Percentiles rank a stretch among this genome's conserved stretches.
These are phyloP conservation scores for Eunapius fragilis DNA, from an alignment of 37 sponge, comb jelly and placozoan species.

Conservation along the genomic window DNA sequence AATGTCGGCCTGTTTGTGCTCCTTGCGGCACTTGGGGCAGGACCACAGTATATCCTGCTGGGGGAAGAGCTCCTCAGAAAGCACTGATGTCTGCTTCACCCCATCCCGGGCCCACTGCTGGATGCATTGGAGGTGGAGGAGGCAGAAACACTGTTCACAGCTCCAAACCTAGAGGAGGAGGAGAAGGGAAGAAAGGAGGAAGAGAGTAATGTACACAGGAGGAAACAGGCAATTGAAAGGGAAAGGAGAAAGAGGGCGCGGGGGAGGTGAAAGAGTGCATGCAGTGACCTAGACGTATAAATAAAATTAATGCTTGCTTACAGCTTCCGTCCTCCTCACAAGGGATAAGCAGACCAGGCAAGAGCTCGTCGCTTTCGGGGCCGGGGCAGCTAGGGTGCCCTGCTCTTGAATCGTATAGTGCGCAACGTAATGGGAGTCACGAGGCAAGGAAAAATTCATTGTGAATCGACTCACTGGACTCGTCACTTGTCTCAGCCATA, in stretches of 20 bases:
- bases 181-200: background rate
- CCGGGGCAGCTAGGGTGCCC: background rate
- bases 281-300: too few species aligned
- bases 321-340: conserved; percentile 36
- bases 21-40: conserved; percentile 84
- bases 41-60: conserved; percentile 34
- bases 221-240: background rate
- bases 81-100: conserved; percentile 16
- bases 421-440: background rate
- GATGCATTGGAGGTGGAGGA: conserved; percentile 94
- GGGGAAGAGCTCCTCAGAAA: conserved; percentile 75
- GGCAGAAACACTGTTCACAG: conserved; percentile 75
- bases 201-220: background rate
- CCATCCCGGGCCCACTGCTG: conserved; percentile 95
- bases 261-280: background rate
- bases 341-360: conserved; percentile 49
- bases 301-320: background rate
- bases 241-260: background rate
- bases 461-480: background rate
- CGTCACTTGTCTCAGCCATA: background rate
- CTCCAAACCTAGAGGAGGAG: conserved; percentile 70
- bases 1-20: conserved; percentile 44
- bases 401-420: background rate
- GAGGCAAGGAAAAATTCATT: background rate
- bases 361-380: background rate